Conservation (phyloP, 1,140 invertebrate species). For the Venturia canescens region DNA sequence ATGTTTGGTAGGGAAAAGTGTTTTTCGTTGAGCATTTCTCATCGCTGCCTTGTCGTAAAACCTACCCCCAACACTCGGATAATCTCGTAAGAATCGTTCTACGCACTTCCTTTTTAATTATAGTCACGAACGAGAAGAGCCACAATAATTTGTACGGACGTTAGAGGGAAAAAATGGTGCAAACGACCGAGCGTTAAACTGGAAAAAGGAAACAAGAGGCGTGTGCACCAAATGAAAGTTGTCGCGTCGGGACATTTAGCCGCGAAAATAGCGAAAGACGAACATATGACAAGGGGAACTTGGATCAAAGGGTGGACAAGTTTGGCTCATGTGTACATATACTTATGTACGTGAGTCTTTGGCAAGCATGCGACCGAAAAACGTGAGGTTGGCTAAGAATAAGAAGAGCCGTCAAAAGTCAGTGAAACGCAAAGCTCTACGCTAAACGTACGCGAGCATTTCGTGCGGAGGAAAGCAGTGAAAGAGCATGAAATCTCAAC, state of each 20-base stretch:
- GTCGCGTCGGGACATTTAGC: neutral
- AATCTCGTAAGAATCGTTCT: neutral
- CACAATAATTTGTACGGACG: neutral
- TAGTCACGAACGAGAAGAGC: neutral
- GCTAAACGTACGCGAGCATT: neutral
- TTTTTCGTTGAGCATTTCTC: neutral
- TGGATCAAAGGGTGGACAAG: conserved; percentile 16
- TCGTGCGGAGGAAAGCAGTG: neutral
- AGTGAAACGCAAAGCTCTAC: conserved; percentile 8
- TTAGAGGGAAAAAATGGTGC: neutral
- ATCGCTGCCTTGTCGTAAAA: neutral
- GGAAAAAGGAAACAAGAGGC: neutral
- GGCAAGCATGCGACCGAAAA: neutral
- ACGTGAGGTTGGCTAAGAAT: neutral
- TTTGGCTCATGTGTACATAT: conserved; percentile 8
- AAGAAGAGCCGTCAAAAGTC: conserved; percentile 12
- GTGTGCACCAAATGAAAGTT: neutral
- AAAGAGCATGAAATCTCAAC: neutral
- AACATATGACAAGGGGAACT: neutral
- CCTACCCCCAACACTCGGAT: neutral
- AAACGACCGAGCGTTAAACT: neutral
- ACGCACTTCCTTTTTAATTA: neutral
- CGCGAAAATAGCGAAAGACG: neutral
- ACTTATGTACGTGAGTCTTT: neutral
- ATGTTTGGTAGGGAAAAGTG: too few relatives aligned